Conservation (phyloP, 2,888 invertebrate genomes). For the Ptilodon capucinus region DNA sequence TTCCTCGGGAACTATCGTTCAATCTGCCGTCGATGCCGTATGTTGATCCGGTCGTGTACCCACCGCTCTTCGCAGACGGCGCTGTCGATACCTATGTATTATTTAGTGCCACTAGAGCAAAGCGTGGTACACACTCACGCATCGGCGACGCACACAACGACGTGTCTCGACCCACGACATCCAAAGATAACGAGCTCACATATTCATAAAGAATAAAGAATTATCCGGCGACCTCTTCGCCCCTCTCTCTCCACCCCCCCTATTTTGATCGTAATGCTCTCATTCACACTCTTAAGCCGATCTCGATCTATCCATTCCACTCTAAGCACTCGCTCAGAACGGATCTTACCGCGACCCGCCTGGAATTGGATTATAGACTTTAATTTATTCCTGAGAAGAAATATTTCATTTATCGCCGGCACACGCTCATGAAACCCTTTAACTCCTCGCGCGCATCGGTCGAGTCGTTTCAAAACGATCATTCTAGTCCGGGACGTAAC, state of each 20-base stretch:
- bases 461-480: constrained; percentile 73
- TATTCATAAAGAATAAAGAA: constrained; percentile 83
- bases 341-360: constrained; percentile 52
- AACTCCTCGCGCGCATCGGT: constrained; percentile 54
- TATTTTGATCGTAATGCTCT: constrained; percentile 73
- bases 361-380: constrained; percentile 78
- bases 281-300: constrained; percentile 78
- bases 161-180: constrained; percentile 67
- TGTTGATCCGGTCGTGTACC: constrained; percentile 82
- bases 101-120: constrained; percentile 72
- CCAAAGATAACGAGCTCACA: constrained; percentile 79
- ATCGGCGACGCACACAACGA: constrained; percentile 52
- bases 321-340: constrained; percentile 69
- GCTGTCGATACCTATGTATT: constrained; percentile 80
- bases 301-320: constrained; percentile 78
- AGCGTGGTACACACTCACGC: constrained; percentile 47
- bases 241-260: constrained; percentile 56
- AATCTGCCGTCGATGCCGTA: constrained; percentile 82
- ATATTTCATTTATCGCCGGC: constrained; percentile 75
- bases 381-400: constrained; percentile 80
- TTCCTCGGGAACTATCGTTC: constrained; percentile 83
- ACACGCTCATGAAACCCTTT: constrained; percentile 77
- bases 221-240: constrained; percentile 72
- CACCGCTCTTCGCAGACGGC: constrained; percentile 77
- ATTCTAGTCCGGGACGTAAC: constrained; percentile 62